Conservation (phyloP, 2,113 vertebrate genomes). For the Pelvicachromis taeniatus region DNA sequence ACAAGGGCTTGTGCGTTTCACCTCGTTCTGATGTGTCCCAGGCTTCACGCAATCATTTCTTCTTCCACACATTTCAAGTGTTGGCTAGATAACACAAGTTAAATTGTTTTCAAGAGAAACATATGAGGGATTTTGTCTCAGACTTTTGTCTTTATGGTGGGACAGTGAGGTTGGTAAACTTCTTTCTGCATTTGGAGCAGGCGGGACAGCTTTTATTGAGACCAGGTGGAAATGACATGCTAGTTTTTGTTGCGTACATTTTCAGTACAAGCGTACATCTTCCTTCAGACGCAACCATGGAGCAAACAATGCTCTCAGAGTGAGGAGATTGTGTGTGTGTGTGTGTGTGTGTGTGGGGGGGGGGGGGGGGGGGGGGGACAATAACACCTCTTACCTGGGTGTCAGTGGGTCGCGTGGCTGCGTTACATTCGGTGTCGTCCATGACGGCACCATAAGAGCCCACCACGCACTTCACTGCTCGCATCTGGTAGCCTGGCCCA, state of each 20-base stretch:
- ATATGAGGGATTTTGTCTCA: background rate
- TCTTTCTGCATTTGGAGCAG: conserved; percentile 10
- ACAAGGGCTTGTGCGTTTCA: background rate
- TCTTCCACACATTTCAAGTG: background rate
- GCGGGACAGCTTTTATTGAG: conserved; percentile 45
- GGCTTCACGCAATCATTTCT: background rate
- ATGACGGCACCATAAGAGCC: conserved; percentile 85
- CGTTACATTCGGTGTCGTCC: conserved; percentile 90
- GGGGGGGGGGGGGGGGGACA: background rate
- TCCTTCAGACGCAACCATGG: background rate
- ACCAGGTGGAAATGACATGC: conserved; percentile 39
- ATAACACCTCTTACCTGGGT: conserved; percentile 80
- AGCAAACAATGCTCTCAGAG: background rate
- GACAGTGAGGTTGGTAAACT: background rate
- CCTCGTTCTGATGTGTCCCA: background rate
- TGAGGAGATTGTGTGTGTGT: too few species aligned
- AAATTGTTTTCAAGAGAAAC: background rate
- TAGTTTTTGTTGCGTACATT: background rate
- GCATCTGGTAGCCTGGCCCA: conserved; percentile 92
- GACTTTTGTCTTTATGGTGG: conserved; percentile 16
- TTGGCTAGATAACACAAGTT: background rate
- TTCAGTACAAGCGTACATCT: background rate
- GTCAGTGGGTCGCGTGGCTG: conserved; percentile 87
- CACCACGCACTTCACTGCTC: conserved; percentile 90
- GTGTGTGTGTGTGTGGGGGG: too few species aligned